phyloP scores from a whole-genome alignment of 2,888 invertebrate genomes.

The Heliconius charithonia region DNA sequence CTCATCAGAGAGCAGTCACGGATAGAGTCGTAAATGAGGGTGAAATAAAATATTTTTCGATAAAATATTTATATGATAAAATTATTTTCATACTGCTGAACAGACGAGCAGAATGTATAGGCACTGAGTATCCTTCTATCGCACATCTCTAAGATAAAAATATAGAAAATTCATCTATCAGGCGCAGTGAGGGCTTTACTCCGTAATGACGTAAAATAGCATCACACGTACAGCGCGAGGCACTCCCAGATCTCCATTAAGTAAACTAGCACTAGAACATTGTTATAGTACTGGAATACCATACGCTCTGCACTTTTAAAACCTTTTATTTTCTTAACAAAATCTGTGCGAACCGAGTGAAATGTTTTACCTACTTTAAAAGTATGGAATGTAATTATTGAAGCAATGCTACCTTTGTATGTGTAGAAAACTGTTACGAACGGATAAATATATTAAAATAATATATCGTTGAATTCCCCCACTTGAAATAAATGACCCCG shows the following conservation, averaged over 20 bases:
- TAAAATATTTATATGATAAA: too few species aligned
- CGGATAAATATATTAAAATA: too few species aligned
- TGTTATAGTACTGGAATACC: not conserved
- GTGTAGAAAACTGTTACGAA: too few species aligned
- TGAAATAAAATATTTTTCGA: too few species aligned
- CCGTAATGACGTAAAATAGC: not conserved
- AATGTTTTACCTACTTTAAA: not conserved
- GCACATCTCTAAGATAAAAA: not conserved
- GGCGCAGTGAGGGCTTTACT: not conserved
- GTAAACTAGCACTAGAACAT: constrained; percentile 8
- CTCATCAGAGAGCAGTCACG: too few species aligned
- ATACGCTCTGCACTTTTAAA: constrained; percentile 3
- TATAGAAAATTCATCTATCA: not conserved
- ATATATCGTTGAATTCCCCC: too few species aligned
- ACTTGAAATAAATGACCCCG: too few species aligned
- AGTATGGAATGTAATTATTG: not conserved
- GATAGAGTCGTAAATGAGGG: too few species aligned
- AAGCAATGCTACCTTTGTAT: not conserved
- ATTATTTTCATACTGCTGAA: too few species aligned
- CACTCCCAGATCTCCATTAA: constrained; percentile 13
- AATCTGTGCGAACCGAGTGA: not conserved
- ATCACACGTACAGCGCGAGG: not conserved
- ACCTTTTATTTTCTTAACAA: constrained; percentile 1
- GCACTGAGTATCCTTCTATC: not conserved
- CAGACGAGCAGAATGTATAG: too few species aligned